Percentiles rank a stretch among this genome's conserved stretches.
These are phyloP conservation scores for Daubentonia madagascariensis DNA, from an alignment of 2,113 vertebrate genomes.

Conservation along the genomic window DNA sequence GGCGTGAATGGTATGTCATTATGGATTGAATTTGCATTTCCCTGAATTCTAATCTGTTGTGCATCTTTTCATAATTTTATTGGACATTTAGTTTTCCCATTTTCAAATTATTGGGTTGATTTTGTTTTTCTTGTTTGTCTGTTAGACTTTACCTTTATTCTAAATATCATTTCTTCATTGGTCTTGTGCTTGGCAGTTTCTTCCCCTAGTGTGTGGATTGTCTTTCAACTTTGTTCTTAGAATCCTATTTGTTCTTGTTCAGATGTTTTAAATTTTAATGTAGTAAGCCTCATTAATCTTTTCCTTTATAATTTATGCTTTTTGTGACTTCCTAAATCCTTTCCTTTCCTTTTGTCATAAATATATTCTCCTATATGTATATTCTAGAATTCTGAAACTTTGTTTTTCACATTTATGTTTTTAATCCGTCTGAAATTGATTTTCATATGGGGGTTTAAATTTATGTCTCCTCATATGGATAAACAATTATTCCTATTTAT, in stretches of 20 bases:
- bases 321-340: background rate
- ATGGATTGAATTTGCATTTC: background rate
- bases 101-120: background rate
- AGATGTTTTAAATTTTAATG: background rate
- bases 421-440: background rate
- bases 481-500: background rate
- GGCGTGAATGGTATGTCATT: fast-evolving
- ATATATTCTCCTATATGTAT: background rate
- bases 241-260: background rate
- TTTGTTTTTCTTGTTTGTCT: background rate
- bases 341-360: background rate
- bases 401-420: background rate
- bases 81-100: background rate
- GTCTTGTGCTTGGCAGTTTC: background rate
- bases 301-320: background rate
- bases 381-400: background rate
- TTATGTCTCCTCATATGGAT: background rate
- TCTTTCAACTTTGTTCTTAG: background rate
- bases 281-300: background rate
- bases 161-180: background rate
- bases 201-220: background rate
- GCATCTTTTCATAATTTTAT: background rate
- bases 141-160: background rate
- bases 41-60: background rate
- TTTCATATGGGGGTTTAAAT: background rate